Base-by-base conservation (phyloP, 2,888 invertebrate genomes). In the Drosophila silvestris region DNA sequence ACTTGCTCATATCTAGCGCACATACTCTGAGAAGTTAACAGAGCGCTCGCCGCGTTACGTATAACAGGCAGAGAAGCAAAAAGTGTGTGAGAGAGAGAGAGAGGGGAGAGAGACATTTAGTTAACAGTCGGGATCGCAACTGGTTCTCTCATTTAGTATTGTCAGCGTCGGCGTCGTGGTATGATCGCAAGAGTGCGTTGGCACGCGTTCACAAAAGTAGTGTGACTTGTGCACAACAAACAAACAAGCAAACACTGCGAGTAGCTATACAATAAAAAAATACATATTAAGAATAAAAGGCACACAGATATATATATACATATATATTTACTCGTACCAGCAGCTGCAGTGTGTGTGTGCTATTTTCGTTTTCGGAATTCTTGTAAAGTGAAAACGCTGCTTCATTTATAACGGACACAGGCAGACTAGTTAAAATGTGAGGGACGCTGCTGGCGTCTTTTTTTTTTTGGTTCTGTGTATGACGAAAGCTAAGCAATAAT, bases 51-150 rank as follows among this genome's bases (percentile, higher is more conserved):
- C 19, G 54, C 51, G 30, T n/a, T 32, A 70, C 74, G 64, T 65
- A 65, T 22, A 37, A 28, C 28, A 22, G 12, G 30, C 41, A 51
- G 56, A 26, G 26, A 5, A 9, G 26, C 26, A 26, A 47, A 26
- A 9, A 41, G 60, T 32, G 12, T 37, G 19, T 37, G 16, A 5
- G 33, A 9, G 26, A 26, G 26, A 26, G 41, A 41, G 44, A 30
- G 7, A 32, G 14, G 35, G 16, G 35, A 57, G 64, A 61, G 30
- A 41, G 12, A 44, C 41, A n/a, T 30, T 41, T 1, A 33, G 57
- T 47, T 63, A 58, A 63, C 77, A 61, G 68, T 30, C 68, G 58
- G 73, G 77, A 77, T 77, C 77, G 52, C 50, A 61, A 51, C 56
- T 44, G 53, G 41, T 70, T 60, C 44, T 64, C 61, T 70, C 16